phyloP scores from a whole-genome alignment of 1,140 invertebrate species.

The Caerostris darwini region DNA sequence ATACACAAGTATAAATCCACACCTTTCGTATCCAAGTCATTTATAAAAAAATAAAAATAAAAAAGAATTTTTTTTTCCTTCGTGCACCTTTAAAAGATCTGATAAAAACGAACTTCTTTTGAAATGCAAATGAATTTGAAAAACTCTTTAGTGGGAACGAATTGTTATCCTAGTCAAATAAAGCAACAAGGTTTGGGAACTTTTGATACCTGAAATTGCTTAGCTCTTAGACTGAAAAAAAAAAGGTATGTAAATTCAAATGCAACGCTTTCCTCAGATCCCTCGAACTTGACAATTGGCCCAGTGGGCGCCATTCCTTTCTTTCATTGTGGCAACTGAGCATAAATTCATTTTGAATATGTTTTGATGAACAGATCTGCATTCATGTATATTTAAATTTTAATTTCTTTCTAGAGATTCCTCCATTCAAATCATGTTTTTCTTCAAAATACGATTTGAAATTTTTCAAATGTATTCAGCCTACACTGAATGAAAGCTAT shows the following conservation, averaged over 20 bases:
- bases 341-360: background rate
- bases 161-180: background rate
- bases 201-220: conserved; percentile 32
- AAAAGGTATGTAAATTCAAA: background rate
- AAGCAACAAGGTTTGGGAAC: background rate
- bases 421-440: background rate
- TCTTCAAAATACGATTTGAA: no score
- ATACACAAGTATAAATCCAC: background rate
- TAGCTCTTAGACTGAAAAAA: background rate
- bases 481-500: no score
- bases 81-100: background rate
- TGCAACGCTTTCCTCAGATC: background rate
- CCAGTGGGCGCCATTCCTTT: background rate
- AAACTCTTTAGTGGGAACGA: background rate
- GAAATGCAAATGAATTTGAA: background rate
- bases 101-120: conserved; percentile 7
- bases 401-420: background rate
- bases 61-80: background rate
- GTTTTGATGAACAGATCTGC: background rate
- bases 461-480: no score
- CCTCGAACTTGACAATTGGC: background rate
- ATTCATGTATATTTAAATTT: background rate
- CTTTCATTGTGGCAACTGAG: background rate
- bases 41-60: background rate
- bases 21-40: no score